Evolutionary conservation across 2,888 invertebrate species (phyloP), one percentile per base, ranked within the genome.

Genomic region (Opisthograptis luteolata): DNA sequence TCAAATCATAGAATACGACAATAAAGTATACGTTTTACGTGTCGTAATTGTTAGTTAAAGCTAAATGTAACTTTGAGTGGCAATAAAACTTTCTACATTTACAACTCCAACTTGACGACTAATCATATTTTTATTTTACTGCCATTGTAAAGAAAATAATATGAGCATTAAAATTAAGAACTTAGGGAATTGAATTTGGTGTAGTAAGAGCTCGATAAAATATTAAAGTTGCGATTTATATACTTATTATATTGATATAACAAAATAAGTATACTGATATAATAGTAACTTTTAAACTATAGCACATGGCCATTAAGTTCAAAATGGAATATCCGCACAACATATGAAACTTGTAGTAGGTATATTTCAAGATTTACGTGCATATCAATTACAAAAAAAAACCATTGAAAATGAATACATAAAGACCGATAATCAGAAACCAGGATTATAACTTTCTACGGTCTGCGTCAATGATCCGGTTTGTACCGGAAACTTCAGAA

Each of bases 401-500:
- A 19, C 10, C n/a, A 13, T 14, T 20, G 7, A 13, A 15, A 9
- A 30, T 14, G 22, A 19, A 27, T 28, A 3, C 15, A 20, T 39
- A 25, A 27, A 10, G 20, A 13, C n/a, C 17, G 12, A 39, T 13
- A 32, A 25, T 39, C 5, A 31, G 31, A 36, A 30, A 8, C 8
- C 13, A n/a, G 4, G 25, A 19, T 32, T 36, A 22, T 22, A 28
- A 51, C 28, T 34, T 44, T 40, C 34, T 40, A 35, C 36, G 17
- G 15, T 17, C 7, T 17, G 10, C 27, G 15, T 27, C 17, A 20
- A 17, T 55, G 60, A 60, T 60, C 65, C 62, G 58, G 55, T 64
- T 19, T 25, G 61, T 14, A 34, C 40, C 34, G 39, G 34, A 49
- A 32, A 50, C 62, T 66, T 66, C 59, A 60, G 68, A 79, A 79